phyloP scores from a whole-genome alignment of 2,113 vertebrate genomes.

The Rana temporaria region DNA sequence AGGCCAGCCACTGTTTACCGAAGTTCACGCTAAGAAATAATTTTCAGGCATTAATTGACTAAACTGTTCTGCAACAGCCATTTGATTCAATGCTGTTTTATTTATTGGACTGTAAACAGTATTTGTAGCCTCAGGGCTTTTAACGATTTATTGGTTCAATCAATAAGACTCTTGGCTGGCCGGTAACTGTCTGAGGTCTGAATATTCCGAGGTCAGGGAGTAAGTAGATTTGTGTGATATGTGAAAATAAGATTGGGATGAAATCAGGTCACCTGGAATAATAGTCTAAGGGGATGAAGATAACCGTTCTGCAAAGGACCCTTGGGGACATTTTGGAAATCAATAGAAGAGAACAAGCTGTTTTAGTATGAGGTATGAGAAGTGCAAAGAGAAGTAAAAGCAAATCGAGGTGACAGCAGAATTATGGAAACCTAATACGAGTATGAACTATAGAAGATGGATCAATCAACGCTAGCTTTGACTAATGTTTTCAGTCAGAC shows the following conservation, averaged over 20 bases:
- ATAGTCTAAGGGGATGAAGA: not conserved
- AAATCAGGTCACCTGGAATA: constrained; percentile 22
- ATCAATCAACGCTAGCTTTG: constrained; percentile 10
- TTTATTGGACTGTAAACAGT: not conserved
- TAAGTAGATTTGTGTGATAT: constrained; percentile 30
- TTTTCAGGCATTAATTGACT: not conserved
- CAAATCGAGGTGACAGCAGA: constrained; percentile 8
- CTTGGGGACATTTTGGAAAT: constrained; percentile 19
- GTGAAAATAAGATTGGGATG: not conserved
- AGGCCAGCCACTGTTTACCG: too few relatives aligned
- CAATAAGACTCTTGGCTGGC: constrained; percentile 1
- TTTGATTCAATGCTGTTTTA: not conserved
- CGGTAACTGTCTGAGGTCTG: not conserved
- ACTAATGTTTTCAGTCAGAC: constrained; percentile 20
- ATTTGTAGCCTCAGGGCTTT: not conserved
- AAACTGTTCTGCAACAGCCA: not conserved
- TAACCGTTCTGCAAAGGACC: not conserved
- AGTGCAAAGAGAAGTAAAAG: constrained; percentile 16
- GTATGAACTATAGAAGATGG: not conserved
- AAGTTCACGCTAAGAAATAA: too few relatives aligned
- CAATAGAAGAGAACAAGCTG: not conserved
- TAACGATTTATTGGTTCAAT: constrained; percentile 2
- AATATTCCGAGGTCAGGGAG: constrained; percentile 1
- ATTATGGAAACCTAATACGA: constrained; percentile 7
- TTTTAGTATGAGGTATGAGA: constrained; percentile 10